phyloP scores from a whole-genome alignment of 2,888 invertebrate genomes.

The Mythimna albipuncta region DNA sequence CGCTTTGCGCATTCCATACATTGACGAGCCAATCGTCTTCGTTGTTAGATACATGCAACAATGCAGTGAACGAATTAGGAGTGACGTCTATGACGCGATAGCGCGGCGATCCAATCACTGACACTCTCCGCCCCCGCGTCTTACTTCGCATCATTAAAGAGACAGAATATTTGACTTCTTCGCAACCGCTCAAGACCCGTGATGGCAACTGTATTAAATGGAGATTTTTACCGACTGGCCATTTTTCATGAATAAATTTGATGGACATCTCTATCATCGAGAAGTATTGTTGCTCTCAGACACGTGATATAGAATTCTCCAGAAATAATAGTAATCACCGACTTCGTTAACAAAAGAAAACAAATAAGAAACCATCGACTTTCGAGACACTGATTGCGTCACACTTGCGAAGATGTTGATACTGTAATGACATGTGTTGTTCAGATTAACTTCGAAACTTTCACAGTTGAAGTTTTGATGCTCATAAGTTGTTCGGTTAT shows the following conservation, averaged over 20 bases:
- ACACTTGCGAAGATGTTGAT: slow-evolving; percentile 40
- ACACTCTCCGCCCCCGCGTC: no score
- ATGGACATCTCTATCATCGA: neutral
- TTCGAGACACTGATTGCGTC: slow-evolving; percentile 54
- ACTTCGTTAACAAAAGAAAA: slow-evolving; percentile 50
- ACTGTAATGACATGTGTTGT: slow-evolving; percentile 60
- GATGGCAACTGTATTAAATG: no score
- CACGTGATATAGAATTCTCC: slow-evolving; percentile 32
- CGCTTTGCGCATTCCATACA: no score
- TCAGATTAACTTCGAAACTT: slow-evolving; percentile 59
- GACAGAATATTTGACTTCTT: no score
- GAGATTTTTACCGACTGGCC: no score
- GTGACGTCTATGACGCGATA: no score
- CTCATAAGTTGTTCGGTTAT: slow-evolving; percentile 47
- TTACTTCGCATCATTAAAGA: no score
- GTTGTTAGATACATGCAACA: no score
- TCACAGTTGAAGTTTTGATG: slow-evolving; percentile 51
- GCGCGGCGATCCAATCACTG: no score
- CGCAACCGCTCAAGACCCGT: no score
- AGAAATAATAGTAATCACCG: slow-evolving; percentile 43
- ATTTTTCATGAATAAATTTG: neutral
- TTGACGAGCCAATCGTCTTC: no score
- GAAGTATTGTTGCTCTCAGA: neutral
- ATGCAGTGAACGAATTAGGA: no score
- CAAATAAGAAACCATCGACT: slow-evolving; percentile 34